phyloP scores from a whole-genome alignment of 2,113 vertebrate genomes.

The Desmodus rotundus region DNA sequence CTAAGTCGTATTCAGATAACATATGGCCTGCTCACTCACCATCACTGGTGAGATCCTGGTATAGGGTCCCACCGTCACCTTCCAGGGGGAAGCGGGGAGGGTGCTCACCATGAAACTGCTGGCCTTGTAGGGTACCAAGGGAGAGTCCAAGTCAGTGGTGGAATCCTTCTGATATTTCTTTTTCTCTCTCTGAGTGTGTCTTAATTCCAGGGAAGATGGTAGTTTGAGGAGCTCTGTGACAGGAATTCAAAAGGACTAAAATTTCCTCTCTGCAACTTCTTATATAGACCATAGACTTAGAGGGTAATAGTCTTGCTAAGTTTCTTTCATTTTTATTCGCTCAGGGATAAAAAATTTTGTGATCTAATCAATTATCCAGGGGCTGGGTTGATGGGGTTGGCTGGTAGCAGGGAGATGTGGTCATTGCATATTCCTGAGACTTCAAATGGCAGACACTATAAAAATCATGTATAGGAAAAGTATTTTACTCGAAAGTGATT shows the following conservation, averaged over 20 bases:
- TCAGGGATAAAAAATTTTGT: neutral
- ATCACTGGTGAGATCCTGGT: no score
- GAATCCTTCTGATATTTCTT: neutral
- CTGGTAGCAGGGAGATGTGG: neutral
- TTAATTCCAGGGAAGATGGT: neutral
- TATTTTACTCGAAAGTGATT: neutral
- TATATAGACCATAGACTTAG: neutral
- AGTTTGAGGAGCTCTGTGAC: neutral
- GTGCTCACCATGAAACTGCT: fast-evolving
- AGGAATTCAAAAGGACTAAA: neutral
- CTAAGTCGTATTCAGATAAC: neutral
- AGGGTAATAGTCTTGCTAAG: neutral
- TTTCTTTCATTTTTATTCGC: neutral
- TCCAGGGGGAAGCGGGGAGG: neutral
- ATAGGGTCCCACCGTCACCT: neutral
- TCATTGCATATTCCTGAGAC: neutral
- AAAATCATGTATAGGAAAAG: neutral
- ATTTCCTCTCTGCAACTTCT: neutral
- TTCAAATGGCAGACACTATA: neutral
- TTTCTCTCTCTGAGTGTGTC: neutral
- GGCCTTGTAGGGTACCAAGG: neutral
- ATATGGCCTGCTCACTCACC: neutral
- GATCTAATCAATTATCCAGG: neutral
- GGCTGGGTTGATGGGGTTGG: neutral
- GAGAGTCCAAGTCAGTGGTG: neutral